Conservation (phyloP, 2,797 vertebrate species). For the Trichosurus vulpecula region DNA sequence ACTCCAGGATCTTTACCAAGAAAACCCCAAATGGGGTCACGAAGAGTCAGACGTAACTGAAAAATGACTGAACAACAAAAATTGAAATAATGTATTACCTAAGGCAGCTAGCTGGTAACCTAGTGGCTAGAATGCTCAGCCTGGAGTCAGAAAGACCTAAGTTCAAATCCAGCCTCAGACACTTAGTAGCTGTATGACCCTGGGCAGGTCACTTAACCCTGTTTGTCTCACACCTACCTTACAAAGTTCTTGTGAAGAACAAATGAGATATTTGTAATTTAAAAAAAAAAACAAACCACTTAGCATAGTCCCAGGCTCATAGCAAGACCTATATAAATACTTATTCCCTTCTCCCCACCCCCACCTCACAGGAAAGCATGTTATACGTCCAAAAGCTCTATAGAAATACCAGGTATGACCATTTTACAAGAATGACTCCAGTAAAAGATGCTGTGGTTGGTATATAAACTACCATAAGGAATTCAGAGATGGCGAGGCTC, state of each 20-base stretch:
- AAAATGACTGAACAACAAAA: background rate
- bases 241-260: background rate
- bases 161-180: background rate
- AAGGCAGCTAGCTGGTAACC: background rate
- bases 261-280: background rate
- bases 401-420: background rate
- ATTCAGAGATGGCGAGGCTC: background rate
- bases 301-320: background rate
- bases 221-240: background rate
- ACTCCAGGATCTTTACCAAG: background rate
- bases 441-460: background rate
- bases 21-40: background rate
- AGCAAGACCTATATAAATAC: background rate
- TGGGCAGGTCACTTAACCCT: background rate
- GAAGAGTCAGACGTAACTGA: background rate
- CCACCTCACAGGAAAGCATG: background rate
- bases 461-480: background rate
- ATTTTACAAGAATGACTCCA: background rate
- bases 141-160: background rate
- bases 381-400: background rate
- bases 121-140: background rate
- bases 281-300: background rate
- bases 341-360: background rate
- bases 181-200: background rate
- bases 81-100: background rate